phyloP scores from a whole-genome alignment of 2,888 invertebrate genomes.

The Auanema freiburgensis region DNA sequence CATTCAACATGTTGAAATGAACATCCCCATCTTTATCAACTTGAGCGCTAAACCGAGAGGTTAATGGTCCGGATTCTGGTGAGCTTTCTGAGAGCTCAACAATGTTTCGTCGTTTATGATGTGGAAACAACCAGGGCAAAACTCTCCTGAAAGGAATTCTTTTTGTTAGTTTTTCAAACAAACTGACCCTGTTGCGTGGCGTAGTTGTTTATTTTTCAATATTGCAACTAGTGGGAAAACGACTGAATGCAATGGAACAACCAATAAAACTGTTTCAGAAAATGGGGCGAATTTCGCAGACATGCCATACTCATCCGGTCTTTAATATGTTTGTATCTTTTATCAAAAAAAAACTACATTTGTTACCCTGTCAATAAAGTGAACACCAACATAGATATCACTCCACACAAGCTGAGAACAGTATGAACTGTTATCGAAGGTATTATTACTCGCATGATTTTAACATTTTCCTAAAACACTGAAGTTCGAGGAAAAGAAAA shows the following conservation, averaged over 20 bases:
- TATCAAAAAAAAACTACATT: background rate
- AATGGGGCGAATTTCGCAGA: slow-evolving; percentile 41
- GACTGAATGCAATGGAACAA: slow-evolving; percentile 42
- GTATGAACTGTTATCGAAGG: slow-evolving; percentile 46
- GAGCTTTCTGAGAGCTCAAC: slow-evolving; percentile 22
- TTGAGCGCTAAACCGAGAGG: slow-evolving; percentile 24
- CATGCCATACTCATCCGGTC: slow-evolving; percentile 27
- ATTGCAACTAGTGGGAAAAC: slow-evolving; percentile 42
- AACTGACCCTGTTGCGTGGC: slow-evolving; percentile 33
- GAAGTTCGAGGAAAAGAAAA: background rate
- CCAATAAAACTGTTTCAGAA: slow-evolving; percentile 43
- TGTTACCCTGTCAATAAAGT: slow-evolving; percentile 22
- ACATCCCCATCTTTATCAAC: slow-evolving; percentile 42
- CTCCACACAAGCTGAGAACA: slow-evolving; percentile 32
- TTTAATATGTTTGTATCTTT: slow-evolving; percentile 5
- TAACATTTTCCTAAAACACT: slow-evolving; percentile 39
- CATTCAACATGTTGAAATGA: slow-evolving; percentile 42
- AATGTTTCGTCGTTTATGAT: slow-evolving; percentile 12
- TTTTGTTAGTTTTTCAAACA: no score
- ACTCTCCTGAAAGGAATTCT: slow-evolving; percentile 27
- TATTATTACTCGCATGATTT: slow-evolving; percentile 43
- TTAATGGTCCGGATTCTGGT: slow-evolving; percentile 15
- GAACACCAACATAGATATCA: slow-evolving; percentile 37
- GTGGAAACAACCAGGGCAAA: slow-evolving; percentile 35
- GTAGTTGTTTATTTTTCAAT: slow-evolving; percentile 32